phyloP scores from a whole-genome alignment of 2,113 vertebrate genomes.

The Thalassoma bifasciatum region DNA sequence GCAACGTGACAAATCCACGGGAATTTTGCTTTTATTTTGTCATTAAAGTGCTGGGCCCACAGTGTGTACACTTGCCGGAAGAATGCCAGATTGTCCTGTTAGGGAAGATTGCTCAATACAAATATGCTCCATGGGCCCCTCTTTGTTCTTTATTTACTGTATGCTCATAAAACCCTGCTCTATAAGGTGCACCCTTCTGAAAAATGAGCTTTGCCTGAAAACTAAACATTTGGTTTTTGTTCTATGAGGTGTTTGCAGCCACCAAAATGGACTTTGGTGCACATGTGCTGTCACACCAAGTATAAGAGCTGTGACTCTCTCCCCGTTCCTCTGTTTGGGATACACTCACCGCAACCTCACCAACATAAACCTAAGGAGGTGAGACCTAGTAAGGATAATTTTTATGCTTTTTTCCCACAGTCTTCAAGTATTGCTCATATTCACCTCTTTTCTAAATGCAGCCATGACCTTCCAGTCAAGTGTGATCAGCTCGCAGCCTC shows the following conservation, averaged over 20 bases:
- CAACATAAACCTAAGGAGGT: conserved; percentile 6
- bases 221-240: conserved; percentile 71
- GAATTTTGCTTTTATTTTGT: background rate
- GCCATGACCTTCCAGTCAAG: conserved; percentile 80
- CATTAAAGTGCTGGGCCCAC: conserved; percentile 10
- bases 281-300: conserved; percentile 19
- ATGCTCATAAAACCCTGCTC: conserved; percentile 44
- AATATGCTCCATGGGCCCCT: conserved; percentile 16
- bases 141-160: conserved; percentile 29
- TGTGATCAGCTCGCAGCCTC: conserved; percentile 77
- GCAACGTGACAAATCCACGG: background rate
- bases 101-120: conserved; percentile 29
- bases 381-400: background rate
- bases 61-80: conserved; percentile 45
- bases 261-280: conserved; percentile 6
- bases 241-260: conserved; percentile 29
- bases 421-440: background rate
- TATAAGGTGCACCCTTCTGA: conserved; percentile 32
- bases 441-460: conserved; percentile 28
- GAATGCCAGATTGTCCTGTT: conserved; percentile 39
- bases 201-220: conserved; percentile 65
- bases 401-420: background rate
- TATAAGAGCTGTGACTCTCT: conserved; percentile 56
- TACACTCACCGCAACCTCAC: background rate
- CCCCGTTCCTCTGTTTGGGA: conserved; percentile 6